These are phyloP conservation scores for Digitonthophagus gazella DNA, from an alignment of 2,888 invertebrate species.

Conservation along the genomic window DNA sequence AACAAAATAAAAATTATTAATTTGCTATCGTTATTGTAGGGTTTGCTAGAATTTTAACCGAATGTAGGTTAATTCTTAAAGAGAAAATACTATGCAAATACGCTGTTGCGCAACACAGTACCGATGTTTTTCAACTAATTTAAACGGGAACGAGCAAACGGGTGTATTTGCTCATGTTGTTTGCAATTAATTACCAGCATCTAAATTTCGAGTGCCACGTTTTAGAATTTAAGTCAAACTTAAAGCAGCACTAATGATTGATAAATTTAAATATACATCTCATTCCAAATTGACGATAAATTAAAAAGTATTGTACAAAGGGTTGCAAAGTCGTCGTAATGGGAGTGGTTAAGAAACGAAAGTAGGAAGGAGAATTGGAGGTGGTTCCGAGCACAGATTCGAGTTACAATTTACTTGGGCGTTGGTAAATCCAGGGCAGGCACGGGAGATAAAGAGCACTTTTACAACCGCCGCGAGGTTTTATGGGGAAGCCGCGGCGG, in stretches of 20 bases:
- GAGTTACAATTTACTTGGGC: neutral
- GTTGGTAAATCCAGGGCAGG: neutral
- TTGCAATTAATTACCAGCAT: neutral
- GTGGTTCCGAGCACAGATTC: neutral
- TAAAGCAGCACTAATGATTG: too few species aligned
- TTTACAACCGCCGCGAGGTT: neutral
- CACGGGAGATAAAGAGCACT: neutral
- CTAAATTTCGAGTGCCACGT: neutral
- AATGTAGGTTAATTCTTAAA: too few species aligned
- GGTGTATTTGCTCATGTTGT: neutral
- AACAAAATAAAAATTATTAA: slow-evolving; percentile 32
- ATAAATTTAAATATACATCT: too few species aligned
- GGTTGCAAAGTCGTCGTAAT: neutral
- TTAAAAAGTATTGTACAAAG: neutral
- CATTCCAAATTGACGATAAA: too few species aligned
- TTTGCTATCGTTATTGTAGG: neutral
- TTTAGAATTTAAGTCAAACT: neutral
- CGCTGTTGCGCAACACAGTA: neutral
- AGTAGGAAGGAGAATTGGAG: neutral
- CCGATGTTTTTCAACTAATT: neutral
- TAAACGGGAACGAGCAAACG: neutral
- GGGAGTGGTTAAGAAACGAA: neutral
- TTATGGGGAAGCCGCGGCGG: neutral
- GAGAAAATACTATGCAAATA: too few species aligned
- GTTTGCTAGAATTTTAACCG: too few species aligned